Base-by-base conservation (phyloP, 2,797 vertebrate genomes). In the Manis crassicaudata region DNA sequence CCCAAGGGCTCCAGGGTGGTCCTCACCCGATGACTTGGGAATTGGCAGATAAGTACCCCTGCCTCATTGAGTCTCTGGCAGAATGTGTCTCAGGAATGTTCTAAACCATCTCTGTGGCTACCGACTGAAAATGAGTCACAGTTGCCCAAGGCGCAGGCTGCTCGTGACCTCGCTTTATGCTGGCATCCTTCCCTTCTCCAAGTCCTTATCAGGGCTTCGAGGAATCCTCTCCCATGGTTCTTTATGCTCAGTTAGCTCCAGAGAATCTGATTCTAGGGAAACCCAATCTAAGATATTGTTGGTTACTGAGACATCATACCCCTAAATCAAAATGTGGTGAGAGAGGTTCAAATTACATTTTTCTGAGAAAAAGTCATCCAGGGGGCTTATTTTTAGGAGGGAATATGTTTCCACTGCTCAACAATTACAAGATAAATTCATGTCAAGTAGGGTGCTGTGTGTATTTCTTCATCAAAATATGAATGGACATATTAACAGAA, bases 401-500 rank as follows among this genome's bases (percentile, higher is more conserved):
- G 4, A 73, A 32, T 37, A 5, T 18, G 12, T 80, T 80, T 79
- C 32, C 12, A n/a, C 50, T 37, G 43, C 56, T 95, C 43, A 37
- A 9, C 43, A 92, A 63, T 87, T 65, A 63, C 7, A 37, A 93
- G 62, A 37, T 72, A 77, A 84, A 87, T 75, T n/a, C 58, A 91
- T 68, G 46, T 90, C 62, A 91, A 79, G 21, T 40, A 92, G 54
- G 83, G n/a, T 29, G 8, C 72, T 46, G 4, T 12, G 29, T n/a
- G 11, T 65, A 32, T 62, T 91, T 96, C 87, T 81, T 92, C 60
- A 7, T 18, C 21, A 12, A 92, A 91, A 65, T 77, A 37, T 32
- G n/a, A 94, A 83, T 75, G 67, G 92, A 75, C 60, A 46, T 35
- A 43, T 65, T 76, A 80, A 14, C 25, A 90, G 50, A 92, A 58